Evolutionary conservation across 1,140 invertebrate species (phyloP), one percentile per base, ranked within the genome.

Genomic region (Aporrectodea caliginosa): DNA sequence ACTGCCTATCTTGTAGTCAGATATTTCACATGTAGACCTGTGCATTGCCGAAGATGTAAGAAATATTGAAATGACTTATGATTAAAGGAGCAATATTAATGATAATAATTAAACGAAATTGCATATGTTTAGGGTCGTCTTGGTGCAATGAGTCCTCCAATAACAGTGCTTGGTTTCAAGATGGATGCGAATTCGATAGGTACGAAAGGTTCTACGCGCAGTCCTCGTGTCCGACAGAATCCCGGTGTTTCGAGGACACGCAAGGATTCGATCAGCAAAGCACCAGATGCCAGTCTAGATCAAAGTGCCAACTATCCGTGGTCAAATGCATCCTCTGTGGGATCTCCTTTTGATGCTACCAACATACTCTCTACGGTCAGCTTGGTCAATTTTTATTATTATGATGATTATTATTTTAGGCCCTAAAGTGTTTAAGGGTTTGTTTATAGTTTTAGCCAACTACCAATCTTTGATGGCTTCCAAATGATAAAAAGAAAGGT

Each of bases 281-380:
- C 43, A 58, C 43, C 43, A 58, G 43, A 58, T 58, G 43, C 43
- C 6, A 58, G 43, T 58, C 22, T 58, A 58, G 43, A 58, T 58
- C 43, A 58, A 58, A 58, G 43, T 58, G 43, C 43, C 43, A 58
- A 58, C 43, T 58, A 58, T 58, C 43, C 43, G 43, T 58, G 43
- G 43, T 58, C 43, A 58, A 58, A 58, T 58, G 43, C 43, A 6
- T 58, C 43, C 6, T 12, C 43, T 22, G 6, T 58, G 43, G 43
- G 6, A 12, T 58, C 43, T 58, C 22, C 43, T 6, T 58, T 58
- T 58, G 22, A 58, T 22, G 22, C 6, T 58, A 22, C 22, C 22
- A 58, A 58, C 22, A 12, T 58, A 22, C 43, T 58, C 43, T 12
- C 43, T 12, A 22, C 43, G 6, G 43, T 58, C 22, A 22, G 43